These are phyloP conservation scores for Lysandra coridon DNA, from an alignment of 2,888 invertebrate species.

Conservation along the genomic window DNA sequence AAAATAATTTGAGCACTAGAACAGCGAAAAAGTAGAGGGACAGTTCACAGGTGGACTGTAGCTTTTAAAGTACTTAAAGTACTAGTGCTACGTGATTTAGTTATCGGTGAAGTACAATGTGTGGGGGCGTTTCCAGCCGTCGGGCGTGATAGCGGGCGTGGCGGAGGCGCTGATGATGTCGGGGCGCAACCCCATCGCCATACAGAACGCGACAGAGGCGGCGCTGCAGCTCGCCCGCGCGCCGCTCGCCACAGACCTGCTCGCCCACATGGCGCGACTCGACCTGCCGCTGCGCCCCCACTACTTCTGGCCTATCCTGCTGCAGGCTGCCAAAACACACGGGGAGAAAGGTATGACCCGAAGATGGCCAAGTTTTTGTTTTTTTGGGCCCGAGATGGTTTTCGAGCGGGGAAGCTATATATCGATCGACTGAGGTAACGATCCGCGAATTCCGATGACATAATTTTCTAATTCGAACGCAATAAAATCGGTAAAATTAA, in stretches of 20 bases:
- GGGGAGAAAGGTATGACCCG: conserved; percentile 74
- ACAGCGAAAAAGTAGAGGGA: no score
- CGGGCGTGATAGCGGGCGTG: conserved; percentile 62
- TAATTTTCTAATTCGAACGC: no score
- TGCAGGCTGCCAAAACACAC: conserved; percentile 67
- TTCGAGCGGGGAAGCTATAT: no score
- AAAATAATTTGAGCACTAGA: no score
- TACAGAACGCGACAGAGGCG: conserved; percentile 77
- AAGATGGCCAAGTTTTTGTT: no score
- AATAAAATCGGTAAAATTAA: no score
- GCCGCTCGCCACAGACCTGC: conserved; percentile 67
- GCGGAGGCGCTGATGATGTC: conserved; percentile 70
- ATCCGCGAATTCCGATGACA: no score
- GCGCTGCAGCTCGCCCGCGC: conserved; percentile 72
- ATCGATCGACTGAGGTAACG: no score
- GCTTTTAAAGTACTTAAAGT: no score
- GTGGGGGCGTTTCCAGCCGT: conserved; percentile 58
- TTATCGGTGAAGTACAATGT: background rate
- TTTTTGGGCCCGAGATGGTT: no score
- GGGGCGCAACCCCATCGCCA: conserved; percentile 69
- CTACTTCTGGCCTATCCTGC: conserved; percentile 84
- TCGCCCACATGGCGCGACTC: conserved; percentile 66
- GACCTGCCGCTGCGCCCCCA: conserved; percentile 76
- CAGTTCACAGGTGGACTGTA: no score
- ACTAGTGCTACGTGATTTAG: background rate